Percentiles rank a stretch among this genome's conserved stretches.
phyloP scores from a whole-genome alignment of 2,888 invertebrate species.

The Dynastes maya region DNA sequence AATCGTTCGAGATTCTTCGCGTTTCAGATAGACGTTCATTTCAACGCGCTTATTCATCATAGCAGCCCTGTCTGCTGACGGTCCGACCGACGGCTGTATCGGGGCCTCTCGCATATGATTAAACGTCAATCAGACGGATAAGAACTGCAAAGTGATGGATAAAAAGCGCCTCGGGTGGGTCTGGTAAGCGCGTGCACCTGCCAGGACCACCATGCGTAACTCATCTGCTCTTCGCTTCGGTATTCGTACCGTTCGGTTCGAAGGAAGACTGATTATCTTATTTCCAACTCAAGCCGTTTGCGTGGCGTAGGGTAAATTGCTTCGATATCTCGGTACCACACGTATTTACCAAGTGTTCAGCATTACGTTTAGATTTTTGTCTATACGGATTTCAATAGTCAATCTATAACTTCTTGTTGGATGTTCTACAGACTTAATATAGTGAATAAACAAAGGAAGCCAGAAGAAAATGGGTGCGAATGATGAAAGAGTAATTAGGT shows the following conservation, averaged over 20 bases:
- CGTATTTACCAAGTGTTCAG: too few species aligned
- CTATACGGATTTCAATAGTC: too few species aligned
- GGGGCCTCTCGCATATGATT: conserved; percentile 23
- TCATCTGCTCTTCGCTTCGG: conserved; percentile 30
- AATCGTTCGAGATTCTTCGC: too few species aligned
- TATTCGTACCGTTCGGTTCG: conserved; percentile 5
- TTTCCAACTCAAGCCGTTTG: background rate
- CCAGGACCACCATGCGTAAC: conserved; percentile 33
- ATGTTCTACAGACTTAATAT: too few species aligned
- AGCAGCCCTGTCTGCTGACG: background rate
- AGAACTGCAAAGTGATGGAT: conserved; percentile 24
- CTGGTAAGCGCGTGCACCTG: conserved; percentile 31
- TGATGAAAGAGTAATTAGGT: too few species aligned
- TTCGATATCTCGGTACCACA: background rate
- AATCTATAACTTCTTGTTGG: too few species aligned
- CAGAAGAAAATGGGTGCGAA: too few species aligned
- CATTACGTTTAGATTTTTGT: too few species aligned
- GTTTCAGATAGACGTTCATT: too few species aligned
- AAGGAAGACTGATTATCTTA: conserved; percentile 14
- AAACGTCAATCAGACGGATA: conserved; percentile 26
- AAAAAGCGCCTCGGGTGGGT: background rate
- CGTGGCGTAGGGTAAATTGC: background rate
- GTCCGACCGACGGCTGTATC: background rate
- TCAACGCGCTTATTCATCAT: background rate
- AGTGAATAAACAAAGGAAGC: too few species aligned